A percentile compares a stretch with the other conserved stretches of the same genome.
Evolutionary conservation across 2,797 vertebrate species (phyloP).

Genomic region (Megalops cyprinoides): DNA sequence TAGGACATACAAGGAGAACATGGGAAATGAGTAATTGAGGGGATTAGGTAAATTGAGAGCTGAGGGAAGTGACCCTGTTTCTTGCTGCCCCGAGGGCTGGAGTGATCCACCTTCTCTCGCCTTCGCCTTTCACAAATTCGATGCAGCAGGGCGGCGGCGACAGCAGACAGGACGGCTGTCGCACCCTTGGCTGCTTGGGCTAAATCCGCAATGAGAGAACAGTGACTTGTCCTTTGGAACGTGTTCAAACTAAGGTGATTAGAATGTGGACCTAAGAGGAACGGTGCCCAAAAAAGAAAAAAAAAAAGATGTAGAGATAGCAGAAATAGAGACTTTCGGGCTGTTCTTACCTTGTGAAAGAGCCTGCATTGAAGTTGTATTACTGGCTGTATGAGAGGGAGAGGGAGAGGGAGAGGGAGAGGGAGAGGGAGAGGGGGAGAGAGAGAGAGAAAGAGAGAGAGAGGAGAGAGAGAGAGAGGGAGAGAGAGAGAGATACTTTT

Average conservation of each 20-base stretch:
- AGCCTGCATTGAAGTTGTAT: conserved; percentile 14
- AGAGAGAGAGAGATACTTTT: conserved; percentile 41
- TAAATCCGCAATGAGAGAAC: not conserved
- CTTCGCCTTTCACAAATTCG: not conserved
- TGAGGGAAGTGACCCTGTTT: conserved; percentile 61
- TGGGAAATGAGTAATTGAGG: conserved; percentile 47
- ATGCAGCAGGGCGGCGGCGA: not conserved
- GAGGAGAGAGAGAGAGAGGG: conserved; percentile 33
- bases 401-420: conserved; percentile 31
- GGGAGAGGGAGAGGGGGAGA: conserved; percentile 40
- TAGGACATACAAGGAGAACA: conserved; percentile 17
- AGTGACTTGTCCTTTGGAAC: not conserved
- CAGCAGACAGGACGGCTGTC: not conserved
- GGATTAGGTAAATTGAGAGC: conserved; percentile 65
- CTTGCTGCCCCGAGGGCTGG: conserved; percentile 34
- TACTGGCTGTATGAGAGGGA: conserved; percentile 56
- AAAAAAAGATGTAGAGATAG: not conserved
- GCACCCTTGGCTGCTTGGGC: not conserved
- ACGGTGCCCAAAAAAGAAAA: not conserved
- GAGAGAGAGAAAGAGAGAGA: conserved; percentile 24
- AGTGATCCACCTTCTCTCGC: conserved; percentile 26
- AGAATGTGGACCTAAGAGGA: conserved; percentile 16
- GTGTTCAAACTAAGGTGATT: not conserved
- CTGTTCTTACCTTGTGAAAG: conserved; percentile 63
- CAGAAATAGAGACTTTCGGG: conserved; percentile 4